These are phyloP conservation scores for Lepidochrysops patricia DNA, from an alignment of 2,888 invertebrate genomes.

Conservation along the genomic window DNA sequence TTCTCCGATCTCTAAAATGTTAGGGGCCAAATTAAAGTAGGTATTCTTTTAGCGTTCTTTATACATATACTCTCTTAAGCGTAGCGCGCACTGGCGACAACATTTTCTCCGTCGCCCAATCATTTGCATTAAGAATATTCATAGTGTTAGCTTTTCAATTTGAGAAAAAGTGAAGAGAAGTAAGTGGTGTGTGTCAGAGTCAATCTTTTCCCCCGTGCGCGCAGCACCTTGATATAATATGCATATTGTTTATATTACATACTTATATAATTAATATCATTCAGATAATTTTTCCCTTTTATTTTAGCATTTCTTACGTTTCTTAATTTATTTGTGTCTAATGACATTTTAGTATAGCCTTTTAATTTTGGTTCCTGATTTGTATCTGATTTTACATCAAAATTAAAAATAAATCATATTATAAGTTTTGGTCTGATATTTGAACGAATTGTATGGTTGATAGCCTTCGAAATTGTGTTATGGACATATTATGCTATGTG, in stretches of 20 bases:
- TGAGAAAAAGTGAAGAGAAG: too few species aligned
- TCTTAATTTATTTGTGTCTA: not conserved
- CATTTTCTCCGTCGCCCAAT: too few species aligned
- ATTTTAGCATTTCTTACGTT: not conserved
- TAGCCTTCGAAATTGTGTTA: not conserved
- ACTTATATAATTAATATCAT: not conserved
- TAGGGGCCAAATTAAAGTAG: constrained; percentile 14
- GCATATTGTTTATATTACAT: too few species aligned
- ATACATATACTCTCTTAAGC: constrained; percentile 10
- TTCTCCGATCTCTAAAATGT: constrained; percentile 11
- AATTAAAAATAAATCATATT: too few species aligned
- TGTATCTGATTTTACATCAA: too few species aligned
- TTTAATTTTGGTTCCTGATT: too few species aligned
- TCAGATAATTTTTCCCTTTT: not conserved
- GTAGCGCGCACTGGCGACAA: too few species aligned
- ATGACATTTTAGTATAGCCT: not conserved
- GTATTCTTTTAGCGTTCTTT: constrained; percentile 7
- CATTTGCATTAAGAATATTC: too few species aligned
- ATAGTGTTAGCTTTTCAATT: too few species aligned
- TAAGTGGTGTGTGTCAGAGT: too few species aligned
- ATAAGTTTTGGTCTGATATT: not conserved
- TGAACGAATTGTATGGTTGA: not conserved
- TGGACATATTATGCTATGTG: not conserved
- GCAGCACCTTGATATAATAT: too few species aligned
- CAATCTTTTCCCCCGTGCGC: too few species aligned